Evolutionary conservation across 1,140 invertebrate species (phyloP), one percentile per base, ranked within the genome.

Genomic region (Grapholita molesta): DNA sequence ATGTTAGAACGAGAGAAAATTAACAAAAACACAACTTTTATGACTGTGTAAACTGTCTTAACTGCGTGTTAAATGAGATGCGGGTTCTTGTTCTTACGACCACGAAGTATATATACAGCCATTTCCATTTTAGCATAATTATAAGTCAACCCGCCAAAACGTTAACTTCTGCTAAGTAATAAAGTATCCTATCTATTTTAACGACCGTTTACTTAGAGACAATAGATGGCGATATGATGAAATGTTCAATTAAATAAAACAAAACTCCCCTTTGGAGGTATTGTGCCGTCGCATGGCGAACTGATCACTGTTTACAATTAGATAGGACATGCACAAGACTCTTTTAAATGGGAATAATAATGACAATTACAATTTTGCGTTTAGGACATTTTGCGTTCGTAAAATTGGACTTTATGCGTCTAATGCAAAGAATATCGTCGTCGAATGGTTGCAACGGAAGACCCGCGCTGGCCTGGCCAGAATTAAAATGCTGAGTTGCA

Each of bases 211-310:
- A 48, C 52, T 52, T 38, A 52, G 35, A 28, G 35, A 67, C 66
- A 67, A 67, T 53, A 28, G 66, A 21, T 9, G 12, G 66, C 66
- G 66, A 67, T 67, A 67, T 67, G 66, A 67, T 38, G 66, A 53
- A 67, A 67, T 67, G 23, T 67, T 67, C 66, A 48, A 67, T 67
- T 67, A 53, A 67, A 67, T 38, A 52, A 48, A 67, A 67, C 35
- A 67, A 52, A 67, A 66, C 64, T 18, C 30, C n/a, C 55, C 55
- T 66, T 25, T 18, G 64, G 18, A 42, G 35, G 64, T 66, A 66
- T 66, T 66, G 64, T 66, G 61, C 32, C 33, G 33, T 35, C 28
- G 28, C 30, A 15, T 61, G 55, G 55, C 55, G 55, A 25, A 8
- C 12, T 7, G 42, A 48, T 48, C 42, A 7, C 12, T 61, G 3